These are phyloP conservation scores for Labeo calbasu DNA, from an alignment of 2,797 vertebrate genomes.

Conservation along the genomic window DNA sequence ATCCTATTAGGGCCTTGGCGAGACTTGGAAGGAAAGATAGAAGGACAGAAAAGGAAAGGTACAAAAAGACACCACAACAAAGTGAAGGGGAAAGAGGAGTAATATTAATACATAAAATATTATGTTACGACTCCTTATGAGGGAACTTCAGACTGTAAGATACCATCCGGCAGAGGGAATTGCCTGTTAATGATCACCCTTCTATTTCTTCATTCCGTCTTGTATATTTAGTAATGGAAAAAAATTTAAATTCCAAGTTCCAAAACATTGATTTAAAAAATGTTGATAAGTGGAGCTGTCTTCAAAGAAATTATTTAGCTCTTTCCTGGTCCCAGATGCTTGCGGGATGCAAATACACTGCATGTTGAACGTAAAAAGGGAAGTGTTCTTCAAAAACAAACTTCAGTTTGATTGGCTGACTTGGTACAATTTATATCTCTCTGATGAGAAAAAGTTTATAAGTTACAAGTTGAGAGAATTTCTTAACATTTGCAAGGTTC, in stretches of 20 bases:
- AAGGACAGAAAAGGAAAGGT: slow-evolving; percentile 45
- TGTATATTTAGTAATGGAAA: background rate
- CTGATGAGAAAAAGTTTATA: background rate
- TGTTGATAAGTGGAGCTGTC: background rate
- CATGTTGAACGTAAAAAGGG: background rate
- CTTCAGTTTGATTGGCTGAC: background rate
- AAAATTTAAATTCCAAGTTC: background rate
- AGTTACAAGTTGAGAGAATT: background rate
- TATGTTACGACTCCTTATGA: background rate
- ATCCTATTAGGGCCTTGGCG: slow-evolving; percentile 77
- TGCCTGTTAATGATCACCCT: background rate
- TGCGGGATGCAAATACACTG: background rate
- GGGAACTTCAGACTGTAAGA: background rate
- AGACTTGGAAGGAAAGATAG: slow-evolving; percentile 61
- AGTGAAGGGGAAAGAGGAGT: background rate
- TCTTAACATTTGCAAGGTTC: background rate
- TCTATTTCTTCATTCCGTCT: background rate
- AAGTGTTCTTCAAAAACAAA: slow-evolving; percentile 8
- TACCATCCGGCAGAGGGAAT: background rate
- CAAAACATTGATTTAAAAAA: background rate
- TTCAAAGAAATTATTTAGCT: background rate
- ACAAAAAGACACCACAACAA: slow-evolving; percentile 39
- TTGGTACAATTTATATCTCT: background rate
- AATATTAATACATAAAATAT: background rate
- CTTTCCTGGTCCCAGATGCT: background rate